Conservation (phyloP, 2,797 vertebrate genomes). For the Macrochelys suwanniensis region DNA sequence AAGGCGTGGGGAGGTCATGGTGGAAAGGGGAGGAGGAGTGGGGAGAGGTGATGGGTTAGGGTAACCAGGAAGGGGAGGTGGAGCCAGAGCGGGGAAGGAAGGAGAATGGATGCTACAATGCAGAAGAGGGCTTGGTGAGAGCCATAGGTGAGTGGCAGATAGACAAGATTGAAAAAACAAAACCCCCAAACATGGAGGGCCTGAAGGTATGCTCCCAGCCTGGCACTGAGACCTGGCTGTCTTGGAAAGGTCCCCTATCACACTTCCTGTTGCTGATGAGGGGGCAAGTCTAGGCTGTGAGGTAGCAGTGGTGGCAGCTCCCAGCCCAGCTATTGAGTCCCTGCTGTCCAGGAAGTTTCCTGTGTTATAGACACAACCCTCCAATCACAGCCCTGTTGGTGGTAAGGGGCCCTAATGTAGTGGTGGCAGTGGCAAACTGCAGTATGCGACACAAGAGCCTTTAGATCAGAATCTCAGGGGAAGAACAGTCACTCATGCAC, state of each 20-base stretch:
- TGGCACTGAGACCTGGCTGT: background rate
- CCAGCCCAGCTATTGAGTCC: no score
- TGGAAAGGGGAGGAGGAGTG: no score
- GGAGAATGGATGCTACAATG: background rate
- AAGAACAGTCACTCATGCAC: slow-evolving; percentile 10
- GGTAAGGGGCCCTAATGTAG: background rate
- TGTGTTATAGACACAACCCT: no score
- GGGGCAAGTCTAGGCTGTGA: background rate
- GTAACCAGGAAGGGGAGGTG: background rate
- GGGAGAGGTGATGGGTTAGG: background rate
- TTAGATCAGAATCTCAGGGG: background rate
- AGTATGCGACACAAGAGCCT: background rate
- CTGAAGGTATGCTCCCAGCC: background rate
- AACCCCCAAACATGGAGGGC: background rate
- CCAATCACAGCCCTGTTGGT: no score
- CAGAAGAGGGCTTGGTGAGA: background rate
- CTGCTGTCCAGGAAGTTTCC: no score
- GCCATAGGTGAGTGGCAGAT: background rate
- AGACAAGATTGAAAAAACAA: background rate
- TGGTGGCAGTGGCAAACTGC: background rate
- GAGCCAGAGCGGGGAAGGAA: background rate
- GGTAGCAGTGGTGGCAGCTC: background rate
- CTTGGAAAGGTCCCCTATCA: background rate
- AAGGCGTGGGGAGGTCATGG: no score
- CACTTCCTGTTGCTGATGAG: background rate